Evolutionary conservation across 2,888 invertebrate species (phyloP), one percentile per base, ranked within the genome.

Genomic region (Aelia acuminata): DNA sequence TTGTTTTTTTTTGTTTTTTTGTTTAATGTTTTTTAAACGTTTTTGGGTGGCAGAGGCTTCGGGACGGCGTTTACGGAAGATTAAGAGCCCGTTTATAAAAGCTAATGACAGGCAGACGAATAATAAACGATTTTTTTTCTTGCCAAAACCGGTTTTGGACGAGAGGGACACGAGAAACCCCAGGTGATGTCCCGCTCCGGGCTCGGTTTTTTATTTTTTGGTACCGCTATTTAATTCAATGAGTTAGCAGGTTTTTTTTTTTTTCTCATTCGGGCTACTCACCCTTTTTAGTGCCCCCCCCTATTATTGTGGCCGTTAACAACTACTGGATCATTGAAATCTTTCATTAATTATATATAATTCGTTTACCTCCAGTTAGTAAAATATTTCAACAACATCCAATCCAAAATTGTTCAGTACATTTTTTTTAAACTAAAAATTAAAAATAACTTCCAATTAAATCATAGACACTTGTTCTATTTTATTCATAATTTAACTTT

Each of bases 191-290:
- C 80, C 80, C 80, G 43, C 4, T 5, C 43, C 8, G 80, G 43
- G 43, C n/a, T 15, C 15, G 0, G 43, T n/a, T n/a, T 43, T 75
- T 75, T 80, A 43, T n/a, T 43, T 80, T 80, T 70, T 35, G 63
- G 22, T 70, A n/a, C 80, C n/a, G 43, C n/a, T 47, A 47, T 80
- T 80, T 80, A 80, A 80, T 80, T 80, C 80, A 80, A 80, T 47
- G 80, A 35, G 31, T 70, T 70, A 18, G 31, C 63, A 63, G 4
- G 63, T 31, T 70, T 70, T 70, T 63, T 70, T 53, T 31, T 70
- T 70, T 70, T 63, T 70, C n/a, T 70, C 63, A 70, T 31, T 70
- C 1, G 63, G 18, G 31, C 7, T 35, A 35, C 35, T 20, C 35
- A 35, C 63, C 13, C 57, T 70, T 1, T 35, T 35, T 20, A 70